Conservation (phyloP, 2,888 invertebrate species). For the Mycalesis mineus region DNA sequence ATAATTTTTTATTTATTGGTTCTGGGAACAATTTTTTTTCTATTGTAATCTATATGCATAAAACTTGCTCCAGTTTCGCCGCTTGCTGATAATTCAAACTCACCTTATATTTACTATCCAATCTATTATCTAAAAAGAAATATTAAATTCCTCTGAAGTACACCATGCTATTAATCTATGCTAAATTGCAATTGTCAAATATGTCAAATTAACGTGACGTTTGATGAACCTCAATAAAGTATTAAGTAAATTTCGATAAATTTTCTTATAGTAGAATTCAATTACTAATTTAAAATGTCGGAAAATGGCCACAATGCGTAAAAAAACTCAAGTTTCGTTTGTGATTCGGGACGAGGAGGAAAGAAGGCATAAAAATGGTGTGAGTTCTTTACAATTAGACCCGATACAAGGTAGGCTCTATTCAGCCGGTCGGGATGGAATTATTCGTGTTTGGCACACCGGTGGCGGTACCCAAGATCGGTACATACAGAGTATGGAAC, state of each 20-base stretch:
- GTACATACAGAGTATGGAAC: conserved; percentile 98
- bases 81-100: too few relatives aligned
- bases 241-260: background rate
- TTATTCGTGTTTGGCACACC: conserved; percentile 94
- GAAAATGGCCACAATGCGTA: conserved; percentile 76
- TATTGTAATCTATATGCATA: too few relatives aligned
- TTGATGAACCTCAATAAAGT: background rate
- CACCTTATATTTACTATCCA: too few relatives aligned
- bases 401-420: conserved; percentile 91
- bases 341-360: conserved; percentile 98
- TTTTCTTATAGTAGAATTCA: conserved; percentile 21
- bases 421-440: conserved; percentile 97
- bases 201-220: background rate
- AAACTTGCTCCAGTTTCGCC: too few relatives aligned
- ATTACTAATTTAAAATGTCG: conserved; percentile 61
- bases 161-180: too few relatives aligned
- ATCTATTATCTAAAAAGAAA: too few relatives aligned
- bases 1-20: too few relatives aligned
- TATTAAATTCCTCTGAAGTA: too few relatives aligned
- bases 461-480: conserved; percentile 74
- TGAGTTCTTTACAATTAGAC: conserved; percentile 97
- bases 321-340: conserved; percentile 92
- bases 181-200: too few relatives aligned
- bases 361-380: conserved; percentile 94
- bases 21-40: too few relatives aligned